Conservation (phyloP, 2,797 vertebrate genomes). For the Naso thynnoides region DNA sequence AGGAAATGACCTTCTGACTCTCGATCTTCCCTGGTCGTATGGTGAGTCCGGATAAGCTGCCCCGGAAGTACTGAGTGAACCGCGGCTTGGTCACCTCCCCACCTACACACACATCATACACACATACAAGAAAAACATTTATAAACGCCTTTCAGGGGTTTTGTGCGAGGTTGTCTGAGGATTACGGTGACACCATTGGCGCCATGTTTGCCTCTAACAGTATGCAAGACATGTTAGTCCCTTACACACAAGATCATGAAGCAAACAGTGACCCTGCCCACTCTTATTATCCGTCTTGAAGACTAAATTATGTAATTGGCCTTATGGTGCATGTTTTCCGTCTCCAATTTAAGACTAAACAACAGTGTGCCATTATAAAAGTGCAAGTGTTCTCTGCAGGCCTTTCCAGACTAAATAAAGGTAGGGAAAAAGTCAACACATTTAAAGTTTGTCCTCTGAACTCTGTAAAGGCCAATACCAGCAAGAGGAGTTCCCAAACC, state of each 20-base stretch:
- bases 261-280: constrained; percentile 9
- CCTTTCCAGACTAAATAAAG: constrained; percentile 51
- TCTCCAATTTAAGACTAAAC: constrained; percentile 24
- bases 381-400: constrained; percentile 33
- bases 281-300: constrained; percentile 28
- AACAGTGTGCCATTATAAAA: constrained; percentile 26
- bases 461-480: constrained; percentile 61
- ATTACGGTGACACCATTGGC: background rate
- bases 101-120: constrained; percentile 80
- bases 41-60: constrained; percentile 95
- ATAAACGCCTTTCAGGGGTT: background rate
- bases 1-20: constrained; percentile 97
- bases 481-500: constrained; percentile 54
- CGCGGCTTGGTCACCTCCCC: constrained; percentile 94
- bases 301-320: constrained; percentile 41
- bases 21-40: constrained; percentile 95
- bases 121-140: background rate
- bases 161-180: background rate
- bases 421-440: constrained; percentile 59
- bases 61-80: constrained; percentile 96
- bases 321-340: constrained; percentile 28
- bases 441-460: constrained; percentile 63
- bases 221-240: background rate
- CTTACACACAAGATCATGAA: constrained; percentile 7
- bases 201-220: background rate